Evolutionary conservation across 2,113 vertebrate genomes (phyloP).

Genomic region (Vulpes vulpes): DNA sequence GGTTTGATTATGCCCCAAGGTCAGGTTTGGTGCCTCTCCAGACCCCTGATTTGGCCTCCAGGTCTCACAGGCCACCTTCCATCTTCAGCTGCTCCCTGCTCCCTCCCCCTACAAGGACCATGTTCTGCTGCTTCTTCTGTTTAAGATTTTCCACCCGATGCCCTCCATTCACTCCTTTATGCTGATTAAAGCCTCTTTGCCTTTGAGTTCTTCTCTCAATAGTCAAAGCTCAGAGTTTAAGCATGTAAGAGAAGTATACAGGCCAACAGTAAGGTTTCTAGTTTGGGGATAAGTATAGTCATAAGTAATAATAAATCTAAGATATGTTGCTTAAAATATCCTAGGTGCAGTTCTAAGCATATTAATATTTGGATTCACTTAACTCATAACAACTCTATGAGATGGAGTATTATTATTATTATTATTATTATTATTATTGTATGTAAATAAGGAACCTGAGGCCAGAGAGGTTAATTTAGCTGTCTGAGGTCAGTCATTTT

Average conservation of each 20-base stretch:
- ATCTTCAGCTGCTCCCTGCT: neutral
- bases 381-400: neutral
- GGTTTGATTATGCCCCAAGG: too few species aligned
- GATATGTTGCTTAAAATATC: neutral
- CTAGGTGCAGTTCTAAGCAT: neutral
- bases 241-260: neutral
- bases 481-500: neutral
- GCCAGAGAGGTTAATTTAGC: neutral
- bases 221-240: neutral
- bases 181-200: neutral
- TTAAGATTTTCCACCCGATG: neutral
- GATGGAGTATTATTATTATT: neutral
- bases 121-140: neutral
- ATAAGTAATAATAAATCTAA: neutral
- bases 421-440: neutral
- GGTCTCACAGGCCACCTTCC: too few species aligned
- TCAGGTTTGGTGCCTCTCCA: neutral
- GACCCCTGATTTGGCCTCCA: too few species aligned
- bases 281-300: neutral
- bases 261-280: neutral
- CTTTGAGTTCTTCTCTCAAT: neutral
- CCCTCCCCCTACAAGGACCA: neutral
- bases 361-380: neutral
- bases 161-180: neutral
- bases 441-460: neutral